phyloP scores from a whole-genome alignment of 2,797 vertebrate genomes.

The Urophycis tenuis region DNA sequence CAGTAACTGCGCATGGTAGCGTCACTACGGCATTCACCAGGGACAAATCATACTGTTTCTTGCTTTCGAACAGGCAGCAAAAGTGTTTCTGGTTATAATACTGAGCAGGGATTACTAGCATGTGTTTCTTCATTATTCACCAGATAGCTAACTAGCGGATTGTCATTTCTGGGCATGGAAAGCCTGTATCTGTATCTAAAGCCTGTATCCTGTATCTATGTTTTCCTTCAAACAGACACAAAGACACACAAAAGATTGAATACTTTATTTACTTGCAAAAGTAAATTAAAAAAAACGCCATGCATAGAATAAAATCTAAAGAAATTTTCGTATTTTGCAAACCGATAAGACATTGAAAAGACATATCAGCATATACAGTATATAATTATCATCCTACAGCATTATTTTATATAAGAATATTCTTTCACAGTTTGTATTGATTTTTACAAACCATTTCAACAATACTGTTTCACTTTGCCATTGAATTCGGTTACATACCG shows the following conservation, averaged over 20 bases:
- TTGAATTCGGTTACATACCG: slow-evolving; percentile 31
- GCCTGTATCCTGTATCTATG: neutral
- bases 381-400: slow-evolving; percentile 39
- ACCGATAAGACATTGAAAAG: slow-evolving; percentile 63
- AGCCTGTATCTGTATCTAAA: too few relatives aligned
- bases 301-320: slow-evolving; percentile 64
- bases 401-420: slow-evolving; percentile 58
- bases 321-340: slow-evolving; percentile 40
- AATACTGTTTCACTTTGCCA: slow-evolving; percentile 66
- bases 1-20: slow-evolving; percentile 21
- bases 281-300: slow-evolving; percentile 48
- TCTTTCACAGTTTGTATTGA: slow-evolving; percentile 43
- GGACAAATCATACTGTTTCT: neutral
- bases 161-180: neutral
- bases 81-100: neutral
- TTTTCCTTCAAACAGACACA: neutral
- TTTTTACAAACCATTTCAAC: slow-evolving; percentile 60
- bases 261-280: slow-evolving; percentile 73
- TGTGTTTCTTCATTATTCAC: neutral
- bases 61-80: neutral
- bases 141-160: neutral
- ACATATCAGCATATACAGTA: slow-evolving; percentile 53
- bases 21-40: neutral
- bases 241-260: slow-evolving; percentile 41
- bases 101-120: neutral